Conservation (phyloP, 2,113 vertebrate species). For the Elephantulus edwardii region DNA sequence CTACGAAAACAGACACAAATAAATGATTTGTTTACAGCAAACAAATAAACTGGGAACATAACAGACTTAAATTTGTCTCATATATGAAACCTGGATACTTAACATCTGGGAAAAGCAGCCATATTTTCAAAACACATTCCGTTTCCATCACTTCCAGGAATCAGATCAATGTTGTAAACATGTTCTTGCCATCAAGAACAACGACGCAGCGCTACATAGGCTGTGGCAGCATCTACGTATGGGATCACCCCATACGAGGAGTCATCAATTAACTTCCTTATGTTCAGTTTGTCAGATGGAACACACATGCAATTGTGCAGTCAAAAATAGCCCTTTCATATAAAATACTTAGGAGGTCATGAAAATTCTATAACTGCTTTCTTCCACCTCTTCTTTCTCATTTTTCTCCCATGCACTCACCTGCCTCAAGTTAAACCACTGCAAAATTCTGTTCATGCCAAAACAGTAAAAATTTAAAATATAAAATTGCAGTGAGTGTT, state of each 20-base stretch:
- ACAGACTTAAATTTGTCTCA: conserved; percentile 27
- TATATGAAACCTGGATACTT: conserved; percentile 34
- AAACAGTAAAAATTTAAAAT: too few species aligned
- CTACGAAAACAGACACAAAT: not conserved
- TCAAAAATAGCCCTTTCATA: conserved; percentile 58
- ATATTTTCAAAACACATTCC: conserved; percentile 53
- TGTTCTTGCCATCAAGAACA: not conserved
- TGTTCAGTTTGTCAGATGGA: conserved; percentile 50
- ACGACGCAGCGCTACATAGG: not conserved
- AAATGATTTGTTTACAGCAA: not conserved
- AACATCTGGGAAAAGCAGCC: conserved; percentile 42
- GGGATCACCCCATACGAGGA: not conserved
- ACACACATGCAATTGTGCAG: conserved; percentile 39
- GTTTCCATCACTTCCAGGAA: conserved; percentile 43
- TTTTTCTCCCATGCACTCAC: not conserved
- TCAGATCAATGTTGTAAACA: conserved; percentile 44
- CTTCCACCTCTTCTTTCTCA: not conserved
- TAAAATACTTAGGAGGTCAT: conserved; percentile 34
- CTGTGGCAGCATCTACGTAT: not conserved
- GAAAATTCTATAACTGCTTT: conserved; percentile 9
- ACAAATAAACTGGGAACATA: not conserved
- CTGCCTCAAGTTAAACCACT: not conserved
- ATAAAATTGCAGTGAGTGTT: not conserved
- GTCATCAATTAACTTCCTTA: conserved; percentile 32
- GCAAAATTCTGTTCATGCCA: not conserved